phyloP scores from a whole-genome alignment of 2,113 vertebrate species.

The Axis porcinus region DNA sequence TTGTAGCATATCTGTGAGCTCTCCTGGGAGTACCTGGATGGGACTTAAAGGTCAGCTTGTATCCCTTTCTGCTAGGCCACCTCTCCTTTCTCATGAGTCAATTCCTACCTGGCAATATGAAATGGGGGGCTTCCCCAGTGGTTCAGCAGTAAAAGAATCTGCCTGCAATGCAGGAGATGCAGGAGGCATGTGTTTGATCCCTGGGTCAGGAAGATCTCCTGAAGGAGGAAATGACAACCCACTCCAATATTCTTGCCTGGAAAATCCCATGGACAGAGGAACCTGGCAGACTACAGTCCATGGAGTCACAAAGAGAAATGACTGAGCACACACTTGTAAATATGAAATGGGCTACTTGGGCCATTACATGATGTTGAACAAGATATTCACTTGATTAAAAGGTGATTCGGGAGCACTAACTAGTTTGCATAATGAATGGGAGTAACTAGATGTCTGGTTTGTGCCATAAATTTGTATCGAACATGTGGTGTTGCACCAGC shows the following conservation, averaged over 20 bases:
- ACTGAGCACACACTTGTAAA: background rate
- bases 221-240: background rate
- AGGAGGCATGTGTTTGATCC: background rate
- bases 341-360: background rate
- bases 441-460: background rate
- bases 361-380: background rate
- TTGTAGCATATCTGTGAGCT: background rate
- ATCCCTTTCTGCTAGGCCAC: background rate
- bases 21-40: background rate
- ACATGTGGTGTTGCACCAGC: background rate
- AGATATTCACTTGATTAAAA: background rate
- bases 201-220: background rate
- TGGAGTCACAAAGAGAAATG: background rate
- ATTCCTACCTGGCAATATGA: background rate
- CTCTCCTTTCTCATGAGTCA: background rate
- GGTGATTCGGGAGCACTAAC: background rate
- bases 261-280: background rate
- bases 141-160: background rate
- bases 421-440: background rate
- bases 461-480: background rate
- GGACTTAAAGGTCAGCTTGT: background rate
- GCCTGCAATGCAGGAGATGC: background rate
- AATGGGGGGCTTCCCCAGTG: background rate
- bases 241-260: background rate
- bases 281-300: background rate